Conservation (phyloP, 2,113 vertebrate species). For the Rhinolophus ferrumequinum region DNA sequence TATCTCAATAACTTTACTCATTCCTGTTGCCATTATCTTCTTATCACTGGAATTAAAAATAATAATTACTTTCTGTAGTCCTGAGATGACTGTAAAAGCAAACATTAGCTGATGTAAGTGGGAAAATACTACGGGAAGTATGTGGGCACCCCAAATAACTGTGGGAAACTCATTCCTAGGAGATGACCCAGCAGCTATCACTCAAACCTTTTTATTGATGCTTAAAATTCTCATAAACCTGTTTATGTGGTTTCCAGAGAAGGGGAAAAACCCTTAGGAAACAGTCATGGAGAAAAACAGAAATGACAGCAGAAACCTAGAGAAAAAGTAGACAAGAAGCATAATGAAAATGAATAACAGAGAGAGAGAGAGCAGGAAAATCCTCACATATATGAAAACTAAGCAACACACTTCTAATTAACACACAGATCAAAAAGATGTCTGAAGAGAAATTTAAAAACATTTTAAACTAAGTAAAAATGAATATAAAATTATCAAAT, state of each 20-base stretch:
- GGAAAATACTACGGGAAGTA: neutral
- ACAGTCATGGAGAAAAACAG: neutral
- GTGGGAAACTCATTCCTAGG: accelerated
- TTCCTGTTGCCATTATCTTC: neutral
- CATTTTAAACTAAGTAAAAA: neutral
- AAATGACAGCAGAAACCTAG: neutral
- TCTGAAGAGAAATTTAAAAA: neutral
- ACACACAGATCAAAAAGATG: neutral
- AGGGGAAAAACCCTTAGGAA: neutral
- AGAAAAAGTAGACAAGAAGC: neutral
- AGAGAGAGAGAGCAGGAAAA: neutral
- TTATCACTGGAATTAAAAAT: neutral
- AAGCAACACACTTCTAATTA: neutral
- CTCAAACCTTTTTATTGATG: neutral
- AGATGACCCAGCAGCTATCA: too few relatives aligned
- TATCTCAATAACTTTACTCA: neutral
- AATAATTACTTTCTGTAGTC: neutral
- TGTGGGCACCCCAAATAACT: neutral
- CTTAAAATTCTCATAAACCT: neutral
- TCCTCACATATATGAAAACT: neutral
- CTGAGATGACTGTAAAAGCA: neutral
- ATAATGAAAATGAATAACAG: neutral
- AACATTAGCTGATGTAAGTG: neutral
- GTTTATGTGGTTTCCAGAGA: neutral
- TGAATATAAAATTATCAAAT: neutral